Base-by-base conservation (phyloP, 2,113 vertebrate species). In the Enhydra lutris region DNA sequence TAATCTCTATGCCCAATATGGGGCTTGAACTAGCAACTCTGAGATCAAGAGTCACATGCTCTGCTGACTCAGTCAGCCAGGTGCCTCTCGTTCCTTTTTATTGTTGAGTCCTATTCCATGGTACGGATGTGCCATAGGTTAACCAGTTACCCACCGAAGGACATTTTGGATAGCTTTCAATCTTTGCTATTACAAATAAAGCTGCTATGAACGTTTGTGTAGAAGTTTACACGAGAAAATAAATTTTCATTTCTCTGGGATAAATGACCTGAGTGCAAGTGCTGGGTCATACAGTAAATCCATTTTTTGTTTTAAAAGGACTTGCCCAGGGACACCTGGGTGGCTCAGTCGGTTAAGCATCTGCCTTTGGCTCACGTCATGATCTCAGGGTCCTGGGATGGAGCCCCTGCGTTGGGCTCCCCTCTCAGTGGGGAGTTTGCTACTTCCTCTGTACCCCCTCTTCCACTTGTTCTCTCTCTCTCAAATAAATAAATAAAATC, bases 141-240 rank as follows among this genome's bases (percentile, higher is more conserved):
- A 84, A 85, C 26, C 18, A 57, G 67, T 78, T 59, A 84, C 18
- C 14, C 50, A 31, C 7, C 34, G 59, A 78, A 89, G 26, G 74
- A 73, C 52, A 81, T 63, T 88, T 76, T n/a, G 50, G 69, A 73
- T 65, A n/a, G 57, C 50, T 96, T 94, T n/a, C 6, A 76, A 47
- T 94, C 93, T 96, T 80, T 67, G n/a, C 4, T 97, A 74, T 89
- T 61, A 96, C 9, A 85, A 80, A 88, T 87, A 94, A 92, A 84
- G 52, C 42, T 55, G 31, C 76, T 67, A 29, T 50, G 47, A 83
- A 83, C 21, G 31, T 81, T 79, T 50, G 21, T 61, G 63, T 45
- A 63, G 73, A 96, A 94, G 34, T 88, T 61, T 82, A 67, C 87
- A 23, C 36, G n/a, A 67, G 71, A 84, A 69, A 93, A 61, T 61